phyloP scores from a whole-genome alignment of 92 coral and sea anemone genomes.

The Epizoanthus stellaris region DNA sequence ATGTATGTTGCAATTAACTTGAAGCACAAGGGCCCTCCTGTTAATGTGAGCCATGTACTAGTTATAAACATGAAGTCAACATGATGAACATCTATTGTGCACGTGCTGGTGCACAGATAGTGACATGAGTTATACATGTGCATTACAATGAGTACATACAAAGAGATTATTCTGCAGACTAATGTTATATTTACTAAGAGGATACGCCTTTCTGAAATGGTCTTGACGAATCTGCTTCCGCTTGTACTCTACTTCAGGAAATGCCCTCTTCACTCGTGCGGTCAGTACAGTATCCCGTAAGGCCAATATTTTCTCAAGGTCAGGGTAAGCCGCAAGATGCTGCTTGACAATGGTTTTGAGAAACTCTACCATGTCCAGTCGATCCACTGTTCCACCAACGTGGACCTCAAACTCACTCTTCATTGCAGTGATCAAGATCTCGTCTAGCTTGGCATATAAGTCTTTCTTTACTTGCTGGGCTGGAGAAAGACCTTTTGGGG shows the following conservation, averaged over 20 bases:
- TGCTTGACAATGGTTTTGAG: slow-evolving; percentile 69
- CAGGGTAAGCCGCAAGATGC: slow-evolving; percentile 70
- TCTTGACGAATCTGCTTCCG: slow-evolving; percentile 86
- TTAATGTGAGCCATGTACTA: too few relatives aligned
- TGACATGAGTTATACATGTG: too few relatives aligned
- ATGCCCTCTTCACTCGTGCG: slow-evolving; percentile 89
- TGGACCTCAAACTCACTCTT: slow-evolving; percentile 81
- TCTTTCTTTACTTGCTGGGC: slow-evolving; percentile 79
- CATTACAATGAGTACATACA: neutral
- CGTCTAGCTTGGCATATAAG: slow-evolving; percentile 81
- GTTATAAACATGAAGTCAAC: too few relatives aligned
- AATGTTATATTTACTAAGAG: slow-evolving; percentile 10
- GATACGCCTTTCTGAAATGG: slow-evolving; percentile 96
- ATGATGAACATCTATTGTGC: too few relatives aligned
- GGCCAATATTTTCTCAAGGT: slow-evolving; percentile 80
- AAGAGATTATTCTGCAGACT: neutral
- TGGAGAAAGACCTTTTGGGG: slow-evolving; percentile 50
- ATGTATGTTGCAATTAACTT: too few relatives aligned
- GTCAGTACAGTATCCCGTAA: slow-evolving; percentile 93
- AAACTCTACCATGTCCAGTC: slow-evolving; percentile 86
- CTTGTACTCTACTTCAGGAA: slow-evolving; percentile 92
- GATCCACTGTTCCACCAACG: slow-evolving; percentile 77
- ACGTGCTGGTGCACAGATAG: too few relatives aligned
- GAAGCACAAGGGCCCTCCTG: too few relatives aligned
- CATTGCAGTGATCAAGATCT: slow-evolving; percentile 78